Evolutionary conservation across 2,797 vertebrate genomes (phyloP), one percentile per base, ranked within the genome.

Genomic region (Apogon talboti): DNA sequence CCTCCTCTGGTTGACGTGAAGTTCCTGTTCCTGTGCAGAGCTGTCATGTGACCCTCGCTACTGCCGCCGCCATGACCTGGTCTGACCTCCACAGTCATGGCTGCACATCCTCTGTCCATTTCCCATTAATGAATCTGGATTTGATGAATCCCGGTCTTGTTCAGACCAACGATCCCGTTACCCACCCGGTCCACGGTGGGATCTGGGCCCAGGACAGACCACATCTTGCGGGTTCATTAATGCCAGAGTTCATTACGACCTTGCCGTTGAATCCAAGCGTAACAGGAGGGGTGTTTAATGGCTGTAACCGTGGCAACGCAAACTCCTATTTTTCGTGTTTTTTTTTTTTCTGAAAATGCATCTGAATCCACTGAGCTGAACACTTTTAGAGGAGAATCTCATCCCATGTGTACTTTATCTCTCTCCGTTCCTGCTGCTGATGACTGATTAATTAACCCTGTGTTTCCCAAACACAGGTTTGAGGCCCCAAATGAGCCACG

Each of bases 211-310:
- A 28, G 4, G 3, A 28, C 24, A 28, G 24, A 28, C 56, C 75
- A 84, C 82, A 73, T 84, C 81, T 82, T 77, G 80, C 74, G 75
- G 81, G 51, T 14, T 85, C 83, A 78, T 88, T 82, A 89, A 81
- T 76, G 81, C 71, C 85, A 67, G 78, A 44, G 74, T 63, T 87
- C 75, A 71, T 89, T 83, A 88, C 7, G 14, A 49, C 60, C 68
- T 35, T 15, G 54, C 49, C 72, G 70, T 78, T 69, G 74, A 72
- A 70, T 86, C 76, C 80, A 44, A 78, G 66, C 74, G 46, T 41
- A 37, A 44, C 4, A 21, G 59, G 42, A 54, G 47, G 55, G 61
- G 73, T 65, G 71, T 85, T 79, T 71, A 56, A 64, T 3, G 35
- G 63, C 81, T 63, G 83, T 57, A 67, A 73, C 71, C 76, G 70